Conservation (phyloP, 35 echinoderm and acorn worm species). For the Heliocidaris tuberculata region DNA sequence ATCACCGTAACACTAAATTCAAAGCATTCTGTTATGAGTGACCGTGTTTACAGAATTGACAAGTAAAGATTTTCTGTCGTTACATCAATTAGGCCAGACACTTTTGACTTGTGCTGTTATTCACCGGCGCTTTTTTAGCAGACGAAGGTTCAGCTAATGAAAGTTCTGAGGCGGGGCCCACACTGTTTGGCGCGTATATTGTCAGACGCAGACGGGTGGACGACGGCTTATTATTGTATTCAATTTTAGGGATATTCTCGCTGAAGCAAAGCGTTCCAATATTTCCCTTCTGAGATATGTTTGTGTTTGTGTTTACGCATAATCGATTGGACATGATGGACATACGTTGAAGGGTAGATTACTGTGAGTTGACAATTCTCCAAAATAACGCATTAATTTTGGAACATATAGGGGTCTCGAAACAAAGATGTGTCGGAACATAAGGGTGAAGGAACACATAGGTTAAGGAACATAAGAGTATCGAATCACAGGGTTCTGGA, state of each 20-base stretch:
- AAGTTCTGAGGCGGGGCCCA: not conserved
- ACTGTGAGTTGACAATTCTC: too few relatives aligned
- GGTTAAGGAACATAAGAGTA: too few relatives aligned
- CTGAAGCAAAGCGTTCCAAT: not conserved
- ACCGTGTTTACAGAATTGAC: not conserved
- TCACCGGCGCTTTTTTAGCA: not conserved
- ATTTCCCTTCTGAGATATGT: not conserved
- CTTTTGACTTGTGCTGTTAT: not conserved
- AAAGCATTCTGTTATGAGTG: not conserved
- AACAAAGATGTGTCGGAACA: too few relatives aligned
- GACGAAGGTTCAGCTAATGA: not conserved
- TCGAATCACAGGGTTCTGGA: too few relatives aligned
- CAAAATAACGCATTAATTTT: too few relatives aligned
- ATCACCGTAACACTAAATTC: not conserved
- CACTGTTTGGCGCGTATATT: not conserved
- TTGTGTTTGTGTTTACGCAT: too few relatives aligned
- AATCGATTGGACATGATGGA: too few relatives aligned
- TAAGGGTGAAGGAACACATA: too few relatives aligned
- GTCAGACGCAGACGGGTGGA: not conserved
- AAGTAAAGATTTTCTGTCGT: slow-evolving; percentile 13
- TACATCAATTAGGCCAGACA: slow-evolving; percentile 8
- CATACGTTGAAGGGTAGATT: too few relatives aligned
- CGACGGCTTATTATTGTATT: not conserved
- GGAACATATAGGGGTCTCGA: too few relatives aligned
- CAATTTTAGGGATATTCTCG: not conserved